These are phyloP conservation scores for Chanos chanos DNA, from an alignment of 2,797 vertebrate species.

Conservation along the genomic window DNA sequence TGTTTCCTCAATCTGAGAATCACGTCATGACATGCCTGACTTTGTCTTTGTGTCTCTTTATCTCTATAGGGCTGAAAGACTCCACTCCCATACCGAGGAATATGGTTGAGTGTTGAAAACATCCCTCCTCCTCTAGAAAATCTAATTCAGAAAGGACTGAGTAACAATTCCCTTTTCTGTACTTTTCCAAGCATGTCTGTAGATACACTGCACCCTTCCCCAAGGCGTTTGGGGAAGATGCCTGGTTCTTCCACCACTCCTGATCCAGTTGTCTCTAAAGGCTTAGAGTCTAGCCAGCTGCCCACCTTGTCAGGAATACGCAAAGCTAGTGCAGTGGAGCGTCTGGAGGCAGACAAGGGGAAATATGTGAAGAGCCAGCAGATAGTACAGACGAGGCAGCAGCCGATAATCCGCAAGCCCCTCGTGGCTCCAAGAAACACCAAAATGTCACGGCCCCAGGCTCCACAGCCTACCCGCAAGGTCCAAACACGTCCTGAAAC, in stretches of 20 bases:
- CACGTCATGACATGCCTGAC: too few relatives aligned
- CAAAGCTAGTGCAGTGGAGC: conserved; percentile 88
- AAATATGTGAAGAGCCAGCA: conserved; percentile 93
- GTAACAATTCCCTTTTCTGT: too few relatives aligned
- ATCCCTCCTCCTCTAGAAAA: too few relatives aligned
- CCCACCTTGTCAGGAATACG: conserved; percentile 39
- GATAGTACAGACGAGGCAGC: conserved; percentile 81
- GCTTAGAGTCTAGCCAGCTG: conserved; percentile 72
- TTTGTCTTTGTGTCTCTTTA: too few relatives aligned
- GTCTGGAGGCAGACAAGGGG: conserved; percentile 94
- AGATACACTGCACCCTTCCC: conserved; percentile 52
- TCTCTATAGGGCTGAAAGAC: too few relatives aligned
- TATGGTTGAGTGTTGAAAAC: too few relatives aligned
- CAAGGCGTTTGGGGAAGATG: conserved; percentile 43
- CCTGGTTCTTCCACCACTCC: conserved; percentile 62
- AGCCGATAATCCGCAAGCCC: conserved; percentile 73
- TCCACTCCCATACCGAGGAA: too few relatives aligned
- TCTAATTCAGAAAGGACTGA: too few relatives aligned
- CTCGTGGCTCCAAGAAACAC: conserved; percentile 51
- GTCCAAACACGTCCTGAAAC: conserved; percentile 43
- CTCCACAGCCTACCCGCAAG: conserved; percentile 74
- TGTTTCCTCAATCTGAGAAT: too few relatives aligned
- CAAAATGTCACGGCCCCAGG: conserved; percentile 28
- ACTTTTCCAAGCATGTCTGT: conserved; percentile 60
- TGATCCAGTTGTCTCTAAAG: conserved; percentile 76